These are phyloP conservation scores for Labia minor DNA, from an alignment of 2,888 invertebrate species.

Conservation along the genomic window DNA sequence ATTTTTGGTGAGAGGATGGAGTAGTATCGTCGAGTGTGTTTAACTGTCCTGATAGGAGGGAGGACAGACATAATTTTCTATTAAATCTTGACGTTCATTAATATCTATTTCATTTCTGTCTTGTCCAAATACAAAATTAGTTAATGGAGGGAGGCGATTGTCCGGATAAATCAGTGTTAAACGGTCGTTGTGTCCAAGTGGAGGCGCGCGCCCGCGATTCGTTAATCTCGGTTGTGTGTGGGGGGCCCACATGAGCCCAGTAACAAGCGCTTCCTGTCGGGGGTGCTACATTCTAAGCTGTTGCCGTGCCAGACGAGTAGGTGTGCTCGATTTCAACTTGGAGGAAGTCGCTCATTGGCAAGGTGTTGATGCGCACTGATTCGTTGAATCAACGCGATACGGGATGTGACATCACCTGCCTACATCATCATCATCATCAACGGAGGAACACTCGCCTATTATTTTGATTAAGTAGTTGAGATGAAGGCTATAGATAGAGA, in stretches of 20 bases:
- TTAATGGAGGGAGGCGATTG: not conserved
- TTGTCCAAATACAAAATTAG: not conserved
- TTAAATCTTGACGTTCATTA: not conserved
- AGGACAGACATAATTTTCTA: too few species aligned
- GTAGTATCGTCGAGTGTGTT: too few species aligned
- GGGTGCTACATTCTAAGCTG: not conserved
- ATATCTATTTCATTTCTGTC: constrained; percentile 8
- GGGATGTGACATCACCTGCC: constrained; percentile 13
- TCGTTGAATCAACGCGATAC: not conserved
- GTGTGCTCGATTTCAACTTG: not conserved
- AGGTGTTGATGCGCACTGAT: constrained; percentile 2
- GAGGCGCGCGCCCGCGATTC: constrained; percentile 13
- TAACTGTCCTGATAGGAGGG: too few species aligned
- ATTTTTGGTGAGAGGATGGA: too few species aligned
- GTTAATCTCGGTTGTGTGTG: not conserved
- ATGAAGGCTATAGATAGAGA: constrained; percentile 3
- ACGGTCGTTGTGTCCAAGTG: constrained; percentile 7
- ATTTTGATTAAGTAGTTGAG: not conserved
- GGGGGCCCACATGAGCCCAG: not conserved
- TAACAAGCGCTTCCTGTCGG: not conserved
- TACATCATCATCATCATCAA: not conserved
- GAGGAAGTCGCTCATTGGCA: not conserved
- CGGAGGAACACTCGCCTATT: not conserved
- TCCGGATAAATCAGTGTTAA: constrained; percentile 5
- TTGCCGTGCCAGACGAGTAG: not conserved